Conservation (phyloP, 2,113 vertebrate species). For the Bagarius yarrelli region DNA sequence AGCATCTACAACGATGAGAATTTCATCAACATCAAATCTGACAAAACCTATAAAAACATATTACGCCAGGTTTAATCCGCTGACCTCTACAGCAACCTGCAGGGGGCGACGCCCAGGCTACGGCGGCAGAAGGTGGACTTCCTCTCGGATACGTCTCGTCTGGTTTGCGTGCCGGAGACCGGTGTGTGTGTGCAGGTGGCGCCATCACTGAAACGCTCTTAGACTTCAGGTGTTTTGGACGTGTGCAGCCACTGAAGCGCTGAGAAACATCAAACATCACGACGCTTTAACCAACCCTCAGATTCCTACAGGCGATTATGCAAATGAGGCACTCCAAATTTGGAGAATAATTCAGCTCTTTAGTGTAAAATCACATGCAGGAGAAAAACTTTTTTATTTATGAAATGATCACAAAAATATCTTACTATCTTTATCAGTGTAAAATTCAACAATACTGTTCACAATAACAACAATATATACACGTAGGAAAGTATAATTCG, state of each 20-base stretch:
- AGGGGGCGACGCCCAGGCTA: not conserved
- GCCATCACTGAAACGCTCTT: slow-evolving; percentile 42
- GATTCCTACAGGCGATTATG: too few species aligned
- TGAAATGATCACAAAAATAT: too few species aligned
- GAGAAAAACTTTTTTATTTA: too few species aligned
- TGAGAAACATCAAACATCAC: not conserved
- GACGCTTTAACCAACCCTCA: too few species aligned
- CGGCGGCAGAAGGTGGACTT: not conserved
- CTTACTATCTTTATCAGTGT: too few species aligned
- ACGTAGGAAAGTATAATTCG: too few species aligned
- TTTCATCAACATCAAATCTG: not conserved
- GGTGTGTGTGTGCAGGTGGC: not conserved
- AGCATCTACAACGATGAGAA: slow-evolving; percentile 1
- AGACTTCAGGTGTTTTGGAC: slow-evolving; percentile 39
- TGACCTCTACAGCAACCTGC: slow-evolving; percentile 31
- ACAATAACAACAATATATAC: too few species aligned
- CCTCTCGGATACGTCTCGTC: not conserved
- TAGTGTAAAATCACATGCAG: too few species aligned
- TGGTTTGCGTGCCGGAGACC: not conserved
- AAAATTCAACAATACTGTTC: too few species aligned
- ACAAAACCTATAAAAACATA: not conserved
- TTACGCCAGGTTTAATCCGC: not conserved
- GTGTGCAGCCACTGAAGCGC: slow-evolving; percentile 16
- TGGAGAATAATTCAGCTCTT: too few species aligned
- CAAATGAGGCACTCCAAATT: too few species aligned